Evolutionary conservation across 2,797 vertebrate species (phyloP), one percentile per base, ranked within the genome.

Genomic region (Geotrypetes seraphini): DNA sequence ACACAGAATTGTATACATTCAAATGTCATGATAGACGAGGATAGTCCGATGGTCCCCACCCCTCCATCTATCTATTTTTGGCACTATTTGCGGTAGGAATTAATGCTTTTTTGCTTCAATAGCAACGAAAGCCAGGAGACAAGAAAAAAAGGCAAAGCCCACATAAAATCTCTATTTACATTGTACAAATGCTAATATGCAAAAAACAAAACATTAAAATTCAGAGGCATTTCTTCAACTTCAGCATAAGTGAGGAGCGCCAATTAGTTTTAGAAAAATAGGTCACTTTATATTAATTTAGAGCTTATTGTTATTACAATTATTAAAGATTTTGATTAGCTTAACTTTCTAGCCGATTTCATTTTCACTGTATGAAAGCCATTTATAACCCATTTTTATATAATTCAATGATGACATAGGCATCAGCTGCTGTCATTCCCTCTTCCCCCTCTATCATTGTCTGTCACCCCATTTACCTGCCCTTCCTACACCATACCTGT

Each of bases 361-460:
- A 16, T 32, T n/a, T n/a, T 57, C 52, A 43, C 25, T 35, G 35
- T 38, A 52, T 16, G 43, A 62, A 55, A 62, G 51, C 47, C 49
- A 66, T 19, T 58, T 20, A 15, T 50, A 44, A 44, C 53, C 25
- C 43, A 60, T 38, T 25, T n/a, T n/a, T n/a, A n/a, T n/a, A n/a
- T n/a, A n/a, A n/a, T n/a, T n/a, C n/a, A n/a, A n/a, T n/a, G n/a
- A n/a, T n/a, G n/a, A n/a, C n/a, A n/a, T n/a, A n/a, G n/a, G n/a
- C n/a, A n/a, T n/a, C n/a, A n/a, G n/a, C n/a, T n/a, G n/a, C n/a
- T n/a, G n/a, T n/a, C n/a, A n/a, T n/a, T n/a, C n/a, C n/a, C n/a
- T n/a, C n/a, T n/a, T n/a, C n/a, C n/a, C n/a, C n/a, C n/a, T n/a
- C n/a, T n/a, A n/a, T n/a, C n/a, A n/a, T n/a, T n/a, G n/a, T n/a